Evolutionary conservation across 2,888 invertebrate species (phyloP), one percentile per base, ranked within the genome.

Genomic region (Lampropteryx suffumata): DNA sequence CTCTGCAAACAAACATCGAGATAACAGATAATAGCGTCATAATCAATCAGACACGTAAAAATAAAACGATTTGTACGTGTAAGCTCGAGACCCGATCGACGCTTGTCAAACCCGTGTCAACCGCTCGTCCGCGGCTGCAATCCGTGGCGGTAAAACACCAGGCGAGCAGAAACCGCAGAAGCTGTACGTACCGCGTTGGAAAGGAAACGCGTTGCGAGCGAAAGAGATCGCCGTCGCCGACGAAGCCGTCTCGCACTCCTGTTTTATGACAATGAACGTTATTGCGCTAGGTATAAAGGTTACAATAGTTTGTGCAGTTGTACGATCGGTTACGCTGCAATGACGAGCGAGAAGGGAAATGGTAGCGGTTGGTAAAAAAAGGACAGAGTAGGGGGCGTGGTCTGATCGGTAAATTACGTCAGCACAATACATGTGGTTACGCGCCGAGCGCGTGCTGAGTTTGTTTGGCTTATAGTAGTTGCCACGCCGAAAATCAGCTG

Each of bases 141-240:
- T 86, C 76, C 78, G 85, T 87, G 88, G 90, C 90, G 90, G 89
- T 82, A 89, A 90, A 89, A 65, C 80, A 90, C 89, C 81, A 90
- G 89, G 88, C 76, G 72, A 72, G 54, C 88, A 90, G 79, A 77
- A 65, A 56, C 42, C 47, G 54, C 53, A 69, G 77, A 74, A 76
- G 61, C 73, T 67, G 55, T 65, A 59, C 61, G 53, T 61, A 56
- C 50, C 49, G 59, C 57, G 63, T 49, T 69, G 40, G 46, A 72
- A 62, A 61, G 76, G 71, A 73, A 79, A 63, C 64, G 64, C 55
- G 57, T 68, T 72, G 58, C 61, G 53, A 60, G 60, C 50, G 71
- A 80, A 61, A 42, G 78, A 71, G 77, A 79, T 55, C 60, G 59
- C 54, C 46, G 55, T n/a, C 57, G 58, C 60, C 56, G 58, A 57